Evolutionary conservation across 2,113 vertebrate species (phyloP).

Genomic region (Plectropomus leopardus): DNA sequence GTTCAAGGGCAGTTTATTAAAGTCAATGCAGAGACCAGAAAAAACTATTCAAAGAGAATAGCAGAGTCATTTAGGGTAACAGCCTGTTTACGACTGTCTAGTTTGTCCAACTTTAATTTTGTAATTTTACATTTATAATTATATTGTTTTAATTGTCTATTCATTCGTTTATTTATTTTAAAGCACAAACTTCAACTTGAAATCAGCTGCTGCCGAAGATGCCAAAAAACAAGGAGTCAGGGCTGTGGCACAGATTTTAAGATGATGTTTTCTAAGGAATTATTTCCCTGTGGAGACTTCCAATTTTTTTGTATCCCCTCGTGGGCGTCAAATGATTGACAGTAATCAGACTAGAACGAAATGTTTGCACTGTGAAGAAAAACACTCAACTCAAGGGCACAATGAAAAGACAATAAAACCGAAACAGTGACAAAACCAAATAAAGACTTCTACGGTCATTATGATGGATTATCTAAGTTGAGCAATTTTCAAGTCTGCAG

Average conservation of each 20-base stretch:
- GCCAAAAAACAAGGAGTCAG: not conserved
- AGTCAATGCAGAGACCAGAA: not conserved
- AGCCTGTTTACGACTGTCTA: not conserved
- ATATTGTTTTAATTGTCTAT: not conserved
- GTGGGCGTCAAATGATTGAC: constrained; percentile 57
- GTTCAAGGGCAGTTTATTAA: not conserved
- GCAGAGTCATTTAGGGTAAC: not conserved
- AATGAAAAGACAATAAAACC: constrained; percentile 16
- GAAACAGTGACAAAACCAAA: constrained; percentile 13
- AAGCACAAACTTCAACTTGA: not conserved
- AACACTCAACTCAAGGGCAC: constrained; percentile 37
- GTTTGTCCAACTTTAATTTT: not conserved
- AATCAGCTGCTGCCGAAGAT: constrained; percentile 6
- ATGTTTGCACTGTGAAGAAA: constrained; percentile 31
- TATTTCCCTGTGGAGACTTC: not conserved
- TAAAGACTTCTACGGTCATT: constrained; percentile 6
- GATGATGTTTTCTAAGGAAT: constrained; percentile 3
- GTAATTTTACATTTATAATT: not conserved
- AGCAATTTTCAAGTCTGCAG: not conserved
- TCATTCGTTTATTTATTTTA: not conserved
- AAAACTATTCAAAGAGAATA: not conserved
- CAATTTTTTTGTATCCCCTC: not conserved
- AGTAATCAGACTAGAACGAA: constrained; percentile 47
- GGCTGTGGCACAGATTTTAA: not conserved
- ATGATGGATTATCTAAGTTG: constrained; percentile 19